Evolutionary conservation across 2,113 vertebrate genomes (phyloP), one percentile per base, ranked within the genome.

Genomic region (Bufo bufo): DNA sequence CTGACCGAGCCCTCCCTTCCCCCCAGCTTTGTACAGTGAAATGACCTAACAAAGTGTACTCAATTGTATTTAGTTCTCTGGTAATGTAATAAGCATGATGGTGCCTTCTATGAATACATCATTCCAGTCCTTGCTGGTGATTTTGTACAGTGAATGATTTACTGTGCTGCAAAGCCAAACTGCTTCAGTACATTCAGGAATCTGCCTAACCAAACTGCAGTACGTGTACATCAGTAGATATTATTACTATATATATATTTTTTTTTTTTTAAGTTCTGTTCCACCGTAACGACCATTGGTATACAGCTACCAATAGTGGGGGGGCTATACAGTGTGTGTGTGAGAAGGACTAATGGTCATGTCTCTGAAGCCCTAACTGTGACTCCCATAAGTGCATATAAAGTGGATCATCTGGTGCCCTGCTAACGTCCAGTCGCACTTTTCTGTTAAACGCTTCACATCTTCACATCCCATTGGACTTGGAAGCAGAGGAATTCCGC

Each of bases 21-120:
- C 61, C 91, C 93, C 96, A 96, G 95, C 95, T 91, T 96, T 97
- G 96, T 96, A 96, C 96, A 97, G 96, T 96, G 94, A 93, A 95
- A 95, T 63, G 66, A 65, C 65, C 66, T 83, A 23, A 56, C 50
- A 87, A 93, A 92, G 92, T 94, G 93, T 95, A 96, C 96, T 92
- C 96, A 95, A 95, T 96, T 95, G 97, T 95, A 95, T 93, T 94
- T 92, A 92, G 95, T 95, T 95, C 93, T 96, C 94, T 94, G 93
- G 94, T 95, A 94, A 95, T 94, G 93, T 95, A 94, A 95, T 92
- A 95, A 95, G 97, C 97, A 97, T 98, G 96, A 97, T 96, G 97
- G 97, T 98, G 97, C 97, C 97, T 99, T 98, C 96, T 95, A 93
- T 94, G 95, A 95, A 95, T 94, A 96, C 96, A 96, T 97, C 95